Percentiles rank a stretch among this genome's conserved stretches.
Conservation (phyloP, 2,797 vertebrate genomes). For the Periparus ater region DNA sequence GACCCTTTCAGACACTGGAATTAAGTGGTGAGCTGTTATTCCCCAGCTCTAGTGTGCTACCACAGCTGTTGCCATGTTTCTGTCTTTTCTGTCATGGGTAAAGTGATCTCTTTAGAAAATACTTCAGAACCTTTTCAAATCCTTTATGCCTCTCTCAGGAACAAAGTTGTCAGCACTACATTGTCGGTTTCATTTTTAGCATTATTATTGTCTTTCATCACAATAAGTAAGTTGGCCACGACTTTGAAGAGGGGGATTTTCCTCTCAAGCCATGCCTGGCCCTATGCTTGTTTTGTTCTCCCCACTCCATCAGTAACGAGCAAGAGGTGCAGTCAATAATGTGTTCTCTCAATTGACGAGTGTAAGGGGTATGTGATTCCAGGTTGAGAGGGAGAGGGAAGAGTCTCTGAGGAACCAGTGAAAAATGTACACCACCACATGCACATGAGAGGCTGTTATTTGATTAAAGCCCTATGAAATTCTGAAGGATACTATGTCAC, state of each 20-base stretch:
- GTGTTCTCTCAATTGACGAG: neutral
- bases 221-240: slow-evolving; percentile 1
- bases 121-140: slow-evolving; percentile 22
- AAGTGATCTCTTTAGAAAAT: neutral
- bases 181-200: slow-evolving; percentile 29
- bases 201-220: slow-evolving; percentile 19
- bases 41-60: neutral
- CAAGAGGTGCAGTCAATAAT: slow-evolving; percentile 15
- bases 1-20: neutral
- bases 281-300: slow-evolving; percentile 23
- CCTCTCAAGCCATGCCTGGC: neutral
- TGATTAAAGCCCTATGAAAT: neutral
- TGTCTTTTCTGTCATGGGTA: neutral
- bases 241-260: neutral
- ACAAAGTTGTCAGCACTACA: neutral
- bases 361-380: slow-evolving; percentile 39
- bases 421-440: neutral
- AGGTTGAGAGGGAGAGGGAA: slow-evolving; percentile 34
- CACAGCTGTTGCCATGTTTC: rapidly evolving
- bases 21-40: rapidly evolving
- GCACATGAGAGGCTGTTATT: neutral
- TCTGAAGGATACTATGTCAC: neutral
- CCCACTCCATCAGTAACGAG: slow-evolving; percentile 28
- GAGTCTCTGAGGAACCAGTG: neutral
- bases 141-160: neutral